Evolutionary conservation across 2,797 vertebrate species (phyloP).

Genomic region (Triplophysa yarkandensis): DNA sequence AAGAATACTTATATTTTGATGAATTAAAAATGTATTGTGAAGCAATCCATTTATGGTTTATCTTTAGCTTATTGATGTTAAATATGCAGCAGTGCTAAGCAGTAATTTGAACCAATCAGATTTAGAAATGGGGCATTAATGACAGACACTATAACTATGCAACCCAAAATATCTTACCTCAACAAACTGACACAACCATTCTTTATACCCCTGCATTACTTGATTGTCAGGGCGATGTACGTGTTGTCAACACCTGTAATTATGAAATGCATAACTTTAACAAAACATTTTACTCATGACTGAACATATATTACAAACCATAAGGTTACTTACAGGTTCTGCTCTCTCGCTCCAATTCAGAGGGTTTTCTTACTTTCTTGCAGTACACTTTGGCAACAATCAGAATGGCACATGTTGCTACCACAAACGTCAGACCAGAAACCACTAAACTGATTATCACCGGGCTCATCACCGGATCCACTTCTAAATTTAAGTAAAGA

Average conservation of each 20-base stretch:
- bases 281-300: neutral
- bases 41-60: no score
- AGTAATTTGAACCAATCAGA: no score
- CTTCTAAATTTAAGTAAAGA: conserved; percentile 10
- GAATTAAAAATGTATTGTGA: no score
- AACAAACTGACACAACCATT: neutral
- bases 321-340: conserved; percentile 72
- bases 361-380: conserved; percentile 73
- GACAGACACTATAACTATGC: no score
- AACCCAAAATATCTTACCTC: neutral
- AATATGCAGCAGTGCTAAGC: neutral
- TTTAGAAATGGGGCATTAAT: no score
- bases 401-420: conserved; percentile 71
- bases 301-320: neutral
- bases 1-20: no score
- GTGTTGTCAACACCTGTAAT: conserved; percentile 79
- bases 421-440: conserved; percentile 73
- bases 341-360: conserved; percentile 76
- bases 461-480: conserved; percentile 74
- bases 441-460: conserved; percentile 79
- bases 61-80: neutral
- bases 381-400: conserved; percentile 73
- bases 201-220: conserved; percentile 60
- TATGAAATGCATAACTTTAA: neutral
- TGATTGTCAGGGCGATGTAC: conserved; percentile 77